Conservation (phyloP, 1,140 invertebrate genomes). For the Drosophila subpulchrella region DNA sequence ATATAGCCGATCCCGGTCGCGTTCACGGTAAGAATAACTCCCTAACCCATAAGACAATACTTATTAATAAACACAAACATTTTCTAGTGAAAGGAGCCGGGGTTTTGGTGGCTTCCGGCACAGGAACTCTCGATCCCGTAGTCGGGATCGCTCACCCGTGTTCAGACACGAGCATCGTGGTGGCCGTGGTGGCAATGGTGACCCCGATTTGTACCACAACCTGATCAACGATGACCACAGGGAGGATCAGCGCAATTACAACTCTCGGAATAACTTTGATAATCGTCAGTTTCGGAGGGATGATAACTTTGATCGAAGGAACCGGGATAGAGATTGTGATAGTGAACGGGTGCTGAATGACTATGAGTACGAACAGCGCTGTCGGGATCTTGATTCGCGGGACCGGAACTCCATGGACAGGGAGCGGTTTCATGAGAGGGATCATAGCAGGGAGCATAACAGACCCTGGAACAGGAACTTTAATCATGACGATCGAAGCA, state of each 20-base stretch:
- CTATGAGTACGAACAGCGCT: conserved; percentile 28
- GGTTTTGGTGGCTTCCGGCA: conserved; percentile 43
- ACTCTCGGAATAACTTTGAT: conserved; percentile 51
- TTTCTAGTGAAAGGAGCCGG: conserved; percentile 52
- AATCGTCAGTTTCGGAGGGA: conserved; percentile 64
- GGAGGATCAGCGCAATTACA: conserved; percentile 62
- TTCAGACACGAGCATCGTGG: conserved; percentile 29
- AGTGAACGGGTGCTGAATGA: conserved; percentile 55
- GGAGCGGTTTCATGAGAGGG: conserved; percentile 11
- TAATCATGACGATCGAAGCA: conserved; percentile 16
- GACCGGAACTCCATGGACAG: conserved; percentile 26
- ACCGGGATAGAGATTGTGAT: conserved; percentile 9
- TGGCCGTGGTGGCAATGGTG: conserved; percentile 42
- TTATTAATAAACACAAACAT: neutral
- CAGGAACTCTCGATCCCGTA: conserved; percentile 61
- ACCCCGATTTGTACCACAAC: conserved; percentile 74
- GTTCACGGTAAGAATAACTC: conserved; percentile 60
- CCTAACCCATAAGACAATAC: neutral
- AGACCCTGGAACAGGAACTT: conserved; percentile 28
- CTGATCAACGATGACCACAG: conserved; percentile 76
- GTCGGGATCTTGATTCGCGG: conserved; percentile 12
- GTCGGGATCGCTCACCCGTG: conserved; percentile 60
- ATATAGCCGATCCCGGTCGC: conserved; percentile 65
- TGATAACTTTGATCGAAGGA: conserved; percentile 47
- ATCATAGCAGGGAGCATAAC: conserved; percentile 2